Conservation (phyloP, 2,797 vertebrate species). For the Urosaurus nigricauda region DNA sequence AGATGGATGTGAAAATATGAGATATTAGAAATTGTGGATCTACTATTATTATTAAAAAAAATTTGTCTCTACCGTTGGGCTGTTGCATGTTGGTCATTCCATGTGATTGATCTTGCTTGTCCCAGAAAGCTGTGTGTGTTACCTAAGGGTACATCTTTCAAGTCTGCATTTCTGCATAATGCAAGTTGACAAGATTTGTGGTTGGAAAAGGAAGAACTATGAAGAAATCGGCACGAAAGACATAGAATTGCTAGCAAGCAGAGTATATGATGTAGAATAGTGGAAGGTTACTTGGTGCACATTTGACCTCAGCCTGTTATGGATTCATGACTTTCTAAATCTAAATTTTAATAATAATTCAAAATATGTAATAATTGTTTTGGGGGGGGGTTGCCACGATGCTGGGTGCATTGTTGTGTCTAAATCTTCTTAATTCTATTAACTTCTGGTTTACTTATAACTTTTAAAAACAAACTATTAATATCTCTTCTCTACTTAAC, state of each 20-base stretch:
- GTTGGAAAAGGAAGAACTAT: not conserved
- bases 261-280: not conserved
- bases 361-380: not conserved
- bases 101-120: constrained; percentile 26
- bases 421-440: too few species aligned
- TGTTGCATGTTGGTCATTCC: constrained; percentile 16
- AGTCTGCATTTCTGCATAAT: constrained; percentile 28
- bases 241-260: constrained; percentile 5
- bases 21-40: not conserved
- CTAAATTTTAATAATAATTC: not conserved
- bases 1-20: not conserved
- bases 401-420: too few species aligned
- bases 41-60: too few species aligned
- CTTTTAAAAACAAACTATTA: too few species aligned
- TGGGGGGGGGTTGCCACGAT: too few species aligned
- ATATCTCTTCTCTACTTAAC: too few species aligned
- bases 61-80: not conserved
- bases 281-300: constrained; percentile 9
- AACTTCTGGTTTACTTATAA: too few species aligned
- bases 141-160: constrained; percentile 16
- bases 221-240: constrained; percentile 10
- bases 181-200: constrained; percentile 20
- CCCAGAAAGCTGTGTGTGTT: constrained; percentile 14
- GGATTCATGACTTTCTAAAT: not conserved
- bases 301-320: not conserved